These are phyloP conservation scores for Alouatta palliata DNA, from an alignment of 2,113 vertebrate species.

Conservation along the genomic window DNA sequence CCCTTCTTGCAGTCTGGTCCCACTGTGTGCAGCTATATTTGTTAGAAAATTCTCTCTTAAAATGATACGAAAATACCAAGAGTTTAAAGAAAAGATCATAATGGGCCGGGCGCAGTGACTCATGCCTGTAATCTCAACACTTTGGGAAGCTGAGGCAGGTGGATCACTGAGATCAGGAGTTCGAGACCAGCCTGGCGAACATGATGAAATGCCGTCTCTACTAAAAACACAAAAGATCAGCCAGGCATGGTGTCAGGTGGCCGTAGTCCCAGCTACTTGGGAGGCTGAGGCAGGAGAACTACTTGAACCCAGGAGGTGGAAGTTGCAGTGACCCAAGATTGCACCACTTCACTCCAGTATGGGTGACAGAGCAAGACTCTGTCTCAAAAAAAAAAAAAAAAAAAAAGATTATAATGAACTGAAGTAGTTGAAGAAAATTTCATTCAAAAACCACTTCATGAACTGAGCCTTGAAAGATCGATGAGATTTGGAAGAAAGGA, in stretches of 20 bases:
- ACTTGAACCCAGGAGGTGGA: no score
- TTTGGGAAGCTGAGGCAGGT: no score
- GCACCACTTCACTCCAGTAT: no score
- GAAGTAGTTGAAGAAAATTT: neutral
- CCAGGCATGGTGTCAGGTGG: no score
- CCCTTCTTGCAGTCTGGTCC: neutral
- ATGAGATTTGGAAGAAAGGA: neutral
- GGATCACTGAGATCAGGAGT: neutral
- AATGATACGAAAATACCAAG: neutral
- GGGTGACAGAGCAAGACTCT: no score
- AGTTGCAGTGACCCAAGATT: no score
- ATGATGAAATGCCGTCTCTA: no score
- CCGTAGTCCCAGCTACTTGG: no score
- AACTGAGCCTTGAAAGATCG: neutral
- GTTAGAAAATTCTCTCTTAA: neutral
- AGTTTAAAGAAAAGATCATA: neutral
- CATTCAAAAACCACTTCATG: constrained; percentile 7
- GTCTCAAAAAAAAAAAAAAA: neutral
- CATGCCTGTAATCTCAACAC: no score
- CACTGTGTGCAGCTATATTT: neutral
- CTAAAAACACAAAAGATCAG: no score
- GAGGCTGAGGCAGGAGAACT: no score
- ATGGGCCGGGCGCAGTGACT: neutral
- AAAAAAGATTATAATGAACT: neutral
- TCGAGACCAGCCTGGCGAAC: neutral